Base-by-base conservation (phyloP, 2,888 invertebrate genomes). In the Morpho deidamia region DNA sequence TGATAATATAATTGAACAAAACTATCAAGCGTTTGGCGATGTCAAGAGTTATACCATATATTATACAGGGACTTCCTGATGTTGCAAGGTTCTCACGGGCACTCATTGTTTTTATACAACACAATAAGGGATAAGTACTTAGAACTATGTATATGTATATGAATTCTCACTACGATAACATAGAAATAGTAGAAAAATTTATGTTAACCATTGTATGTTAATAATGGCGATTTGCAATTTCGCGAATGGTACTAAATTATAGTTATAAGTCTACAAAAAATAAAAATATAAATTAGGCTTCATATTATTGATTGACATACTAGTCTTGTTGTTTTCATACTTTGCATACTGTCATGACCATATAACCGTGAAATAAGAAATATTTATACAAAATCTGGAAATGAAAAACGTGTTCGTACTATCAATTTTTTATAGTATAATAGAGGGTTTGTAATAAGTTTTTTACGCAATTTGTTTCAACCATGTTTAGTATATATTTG, bases 161-260 rank as follows among this genome's bases (percentile, higher is more conserved):
- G 12, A 43, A 47, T 52, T 60, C 57, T 55, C 55, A 55, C 41
- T 54, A 40, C 32, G 34, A 33, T 48, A 39, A 39, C 45, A 34
- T 44, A 43, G 38, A 34, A 44, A 35, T 45, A 43, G 14, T 41
- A 12, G 37, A 39, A 53, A 60, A 56, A 38, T 11, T 46, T 45
- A 42, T 51, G 39, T 40, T 34, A 40, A 37, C 51, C 37, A 52
- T 60, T 60, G 48, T 60, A 35, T 58, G 44, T 43, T 39, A 37
- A 35, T 53, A 43, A 40, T 12, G 8, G n/a, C n/a, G 34, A 12
- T 34, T 40, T 40, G 40, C 23, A 34, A 9, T 39, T 12, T 60
- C 55, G 35, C 44, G 44, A 39, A 43, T 34, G 11, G 32, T 10
- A 14, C 23, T 44, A 23, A 43, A 41, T 8, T 12, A 56, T 33